phyloP scores from a whole-genome alignment of 2,113 vertebrate genomes.

The Pyrgilauda ruficollis region DNA sequence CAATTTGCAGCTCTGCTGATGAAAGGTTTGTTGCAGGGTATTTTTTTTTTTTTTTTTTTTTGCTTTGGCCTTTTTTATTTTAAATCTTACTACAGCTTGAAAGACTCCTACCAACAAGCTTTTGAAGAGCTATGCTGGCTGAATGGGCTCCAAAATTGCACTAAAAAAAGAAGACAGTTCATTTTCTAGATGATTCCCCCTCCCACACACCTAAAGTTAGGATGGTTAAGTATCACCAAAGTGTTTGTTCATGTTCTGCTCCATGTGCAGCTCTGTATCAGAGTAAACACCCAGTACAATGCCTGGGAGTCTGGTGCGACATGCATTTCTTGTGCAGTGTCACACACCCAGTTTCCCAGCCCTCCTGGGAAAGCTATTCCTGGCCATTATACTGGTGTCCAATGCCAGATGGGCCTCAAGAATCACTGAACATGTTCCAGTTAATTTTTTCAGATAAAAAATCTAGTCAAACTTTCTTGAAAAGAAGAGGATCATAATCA shows the following conservation, averaged over 20 bases:
- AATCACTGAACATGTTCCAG: not conserved
- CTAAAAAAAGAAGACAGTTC: not conserved
- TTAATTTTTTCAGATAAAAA: not conserved
- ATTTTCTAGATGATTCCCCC: not conserved
- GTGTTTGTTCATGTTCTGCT: not conserved
- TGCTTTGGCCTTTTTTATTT: not conserved
- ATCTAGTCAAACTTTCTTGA: not conserved
- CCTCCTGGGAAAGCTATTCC: not conserved
- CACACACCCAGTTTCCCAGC: not conserved
- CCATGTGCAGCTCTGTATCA: not conserved
- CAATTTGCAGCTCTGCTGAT: not conserved
- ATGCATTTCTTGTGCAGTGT: not conserved
- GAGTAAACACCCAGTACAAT: not conserved
- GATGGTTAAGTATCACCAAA: not conserved
- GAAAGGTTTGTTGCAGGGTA: not conserved
- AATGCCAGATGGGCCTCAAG: not conserved
- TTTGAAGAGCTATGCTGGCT: not conserved
- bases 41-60: not conserved
- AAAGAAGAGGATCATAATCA: not conserved
- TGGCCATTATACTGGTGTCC: not conserved
- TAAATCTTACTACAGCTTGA: not conserved
- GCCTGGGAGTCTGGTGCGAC: not conserved
- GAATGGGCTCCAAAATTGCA: not conserved
- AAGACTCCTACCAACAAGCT: not conserved
- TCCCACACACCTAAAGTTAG: not conserved